Base-by-base conservation (phyloP, 2,888 invertebrate genomes). In the Sminthurides aquaticus region DNA sequence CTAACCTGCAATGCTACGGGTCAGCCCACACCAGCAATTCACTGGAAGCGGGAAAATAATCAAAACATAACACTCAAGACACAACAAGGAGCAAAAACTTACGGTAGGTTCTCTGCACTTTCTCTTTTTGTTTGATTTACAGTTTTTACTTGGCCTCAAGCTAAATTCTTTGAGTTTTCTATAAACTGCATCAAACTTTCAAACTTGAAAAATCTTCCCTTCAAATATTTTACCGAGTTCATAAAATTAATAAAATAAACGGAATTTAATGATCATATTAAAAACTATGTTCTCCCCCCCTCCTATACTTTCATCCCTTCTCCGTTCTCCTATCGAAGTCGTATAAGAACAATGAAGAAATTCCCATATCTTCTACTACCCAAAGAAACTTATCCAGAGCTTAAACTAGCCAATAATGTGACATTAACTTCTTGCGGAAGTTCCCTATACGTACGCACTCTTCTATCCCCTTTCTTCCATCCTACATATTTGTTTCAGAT, bases 1-100 rank as follows among this genome's bases (percentile, higher is more conserved):
- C 77, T 84, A 68, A 80, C 79, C 65, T 84, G 84, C 75, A 84
- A 85, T 65, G 92, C 92, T 1, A 84, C 84, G 64, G 92, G 92
- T 84, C 84, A 64, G 92, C 92, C 92, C 0, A 81, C 84, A 69
- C 92, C 93, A 1, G 84, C 85, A 71, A 85, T 93, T 58, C 85
- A 85, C 75, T 93, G 92, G 92, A 84, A 89, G 52, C 81, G 91
- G 61, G 92, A 92, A 80, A 90, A 92, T 77, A 87, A 88, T 49
- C 83, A 82, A 65, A 88, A 90, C 76, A 89, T 92, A 74, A 84
- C 90, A 60, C 81, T 91, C 62, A 87, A 87, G 77, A 87, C 89
- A 76, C 80, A 83, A 54, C 81, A 81, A 67, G 87, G 87, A 60
- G 80, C 81, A 2, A 87, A 87, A 79, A 84, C 80, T 60, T 82